Percentiles rank a stretch among this genome's conserved stretches.
Evolutionary conservation across 2,797 vertebrate species (phyloP).

Genomic region (Dendrocincla fuliginosa): DNA sequence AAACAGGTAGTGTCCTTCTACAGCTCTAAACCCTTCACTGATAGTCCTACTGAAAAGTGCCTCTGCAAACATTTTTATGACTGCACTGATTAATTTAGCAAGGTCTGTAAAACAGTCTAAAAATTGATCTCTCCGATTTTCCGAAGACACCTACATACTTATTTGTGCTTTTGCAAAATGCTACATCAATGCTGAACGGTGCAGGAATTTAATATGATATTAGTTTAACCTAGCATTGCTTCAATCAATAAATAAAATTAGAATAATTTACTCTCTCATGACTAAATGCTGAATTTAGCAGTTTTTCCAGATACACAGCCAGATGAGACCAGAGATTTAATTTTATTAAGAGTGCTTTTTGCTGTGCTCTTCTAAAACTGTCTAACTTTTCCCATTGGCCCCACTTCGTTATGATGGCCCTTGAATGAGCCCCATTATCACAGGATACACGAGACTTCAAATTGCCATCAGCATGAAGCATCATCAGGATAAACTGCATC

Average conservation of each 20-base stretch:
- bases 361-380: conserved; percentile 14
- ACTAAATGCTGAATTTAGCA: conserved; percentile 51
- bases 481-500: background rate
- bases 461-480: background rate
- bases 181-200: background rate
- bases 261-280: conserved; percentile 38
- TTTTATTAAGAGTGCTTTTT: conserved; percentile 33
- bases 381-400: background rate
- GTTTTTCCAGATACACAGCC: background rate
- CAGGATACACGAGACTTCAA: background rate
- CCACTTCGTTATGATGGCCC: background rate
- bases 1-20: background rate
- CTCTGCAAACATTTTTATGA: background rate
- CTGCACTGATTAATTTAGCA: background rate
- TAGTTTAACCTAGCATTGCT: conserved; percentile 32
- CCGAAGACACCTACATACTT: background rate
- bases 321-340: conserved; percentile 25
- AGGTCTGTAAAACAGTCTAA: background rate
- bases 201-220: conserved; percentile 17
- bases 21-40: background rate
- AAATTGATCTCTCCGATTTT: background rate
- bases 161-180: background rate
- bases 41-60: background rate
- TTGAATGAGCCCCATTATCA: background rate
- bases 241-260: conserved; percentile 61